These are phyloP conservation scores for Marcusenius ussheri DNA, from an alignment of 2,113 vertebrate species.

Conservation along the genomic window DNA sequence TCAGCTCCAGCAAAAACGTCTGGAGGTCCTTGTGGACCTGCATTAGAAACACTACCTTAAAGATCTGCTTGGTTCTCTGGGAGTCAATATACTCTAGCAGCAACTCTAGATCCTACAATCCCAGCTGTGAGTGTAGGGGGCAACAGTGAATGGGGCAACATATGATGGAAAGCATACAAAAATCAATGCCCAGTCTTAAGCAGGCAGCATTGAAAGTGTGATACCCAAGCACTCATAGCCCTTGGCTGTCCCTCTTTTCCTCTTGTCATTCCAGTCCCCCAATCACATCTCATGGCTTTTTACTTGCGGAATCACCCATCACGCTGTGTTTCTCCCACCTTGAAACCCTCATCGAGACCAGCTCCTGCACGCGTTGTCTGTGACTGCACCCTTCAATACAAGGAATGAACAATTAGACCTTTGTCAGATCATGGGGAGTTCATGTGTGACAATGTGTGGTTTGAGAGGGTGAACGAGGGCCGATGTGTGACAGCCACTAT, in stretches of 20 bases:
- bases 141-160: not conserved
- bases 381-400: conserved; percentile 31
- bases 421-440: conserved; percentile 39
- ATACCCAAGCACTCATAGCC: not conserved
- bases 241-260: not conserved
- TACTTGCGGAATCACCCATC: not conserved
- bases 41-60: not conserved
- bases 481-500: not conserved
- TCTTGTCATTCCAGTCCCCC: not conserved
- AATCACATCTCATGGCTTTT: not conserved
- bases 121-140: not conserved
- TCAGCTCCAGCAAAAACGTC: not conserved
- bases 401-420: conserved; percentile 44
- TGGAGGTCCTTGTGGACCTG: not conserved
- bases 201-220: not conserved
- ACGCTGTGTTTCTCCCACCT: conserved; percentile 17
- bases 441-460: conserved; percentile 23
- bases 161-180: not conserved
- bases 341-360: conserved; percentile 28
- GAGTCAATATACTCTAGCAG: not conserved
- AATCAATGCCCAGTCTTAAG: not conserved
- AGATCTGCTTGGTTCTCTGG: not conserved
- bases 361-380: conserved; percentile 13
- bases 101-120: not conserved
- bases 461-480: not conserved